Evolutionary conservation across 2,888 invertebrate genomes (phyloP), one percentile per base, ranked within the genome.

Genomic region (Bombylius major): DNA sequence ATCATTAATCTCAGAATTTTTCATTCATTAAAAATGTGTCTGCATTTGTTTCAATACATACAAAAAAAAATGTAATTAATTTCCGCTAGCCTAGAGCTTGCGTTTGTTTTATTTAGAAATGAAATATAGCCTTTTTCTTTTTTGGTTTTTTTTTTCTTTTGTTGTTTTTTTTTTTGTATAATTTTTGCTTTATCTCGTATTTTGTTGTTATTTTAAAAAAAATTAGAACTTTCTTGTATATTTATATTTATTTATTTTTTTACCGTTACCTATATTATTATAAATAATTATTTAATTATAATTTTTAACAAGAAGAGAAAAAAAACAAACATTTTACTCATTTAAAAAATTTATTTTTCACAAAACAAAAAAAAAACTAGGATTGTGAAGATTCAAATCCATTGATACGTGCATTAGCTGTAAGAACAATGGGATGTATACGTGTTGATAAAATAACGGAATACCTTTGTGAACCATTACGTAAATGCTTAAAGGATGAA

Each of bases 351-450:
- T 47, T 47, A 11, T 11, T 47, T 7, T 3, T 14, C 11, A n/a
- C 5, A 31, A 47, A 7, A 47, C 12, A 64, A 68, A 72, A 68
- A 66, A 23, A 23, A 23, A 54, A 70, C 71, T 72, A 95, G 93
- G 99, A 99, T 77, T 99, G 99, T 77, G 98, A 99, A 79, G 99
- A 99, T 76, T 94, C 97, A 12, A 99, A 99, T 79, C 99, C 99
- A 39, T 78, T 99, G 70, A 99, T 99, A 70, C 83, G 99, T 63
- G 99, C 99, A 4, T 77, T 99, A 69, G 99, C 99, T 44, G 99
- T 99, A 39, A 81, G 99, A 58, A 99, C 99, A 23, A 99, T 99
- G 99, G 99, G 99, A 54, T 99, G 99, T 73, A 99, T 99, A 70
- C 83, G 99, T 13, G 99, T 99, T 55, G 99, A 99, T 77, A 99